Evolutionary conservation across 2,888 invertebrate species (phyloP).

Genomic region (Acleris laterana): DNA sequence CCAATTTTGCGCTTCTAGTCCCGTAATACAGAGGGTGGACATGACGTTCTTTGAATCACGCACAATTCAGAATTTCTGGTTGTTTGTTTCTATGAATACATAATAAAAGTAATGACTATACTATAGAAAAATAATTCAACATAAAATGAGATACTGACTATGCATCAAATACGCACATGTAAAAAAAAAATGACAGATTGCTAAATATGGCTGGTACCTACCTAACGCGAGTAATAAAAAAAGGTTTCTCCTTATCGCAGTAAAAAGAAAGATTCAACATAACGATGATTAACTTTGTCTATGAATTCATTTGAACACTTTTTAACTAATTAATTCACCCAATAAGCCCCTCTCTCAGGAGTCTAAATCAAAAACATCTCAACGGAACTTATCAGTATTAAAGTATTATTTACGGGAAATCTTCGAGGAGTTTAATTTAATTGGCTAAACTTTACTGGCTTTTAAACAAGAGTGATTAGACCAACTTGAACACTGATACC

Average conservation of each 20-base stretch:
- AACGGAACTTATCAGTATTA: constrained; percentile 37
- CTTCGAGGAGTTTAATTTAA: constrained; percentile 39
- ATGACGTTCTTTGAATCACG: too few species aligned
- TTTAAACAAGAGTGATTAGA: constrained; percentile 36
- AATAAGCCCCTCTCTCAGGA: constrained; percentile 16
- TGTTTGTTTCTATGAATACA: too few species aligned
- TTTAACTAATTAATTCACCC: constrained; percentile 22
- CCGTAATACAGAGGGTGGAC: too few species aligned
- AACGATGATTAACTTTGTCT: background rate
- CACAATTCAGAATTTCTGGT: too few species aligned
- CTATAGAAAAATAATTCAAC: too few species aligned
- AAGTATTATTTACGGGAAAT: constrained; percentile 39
- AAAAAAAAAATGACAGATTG: background rate
- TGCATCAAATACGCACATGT: too few species aligned
- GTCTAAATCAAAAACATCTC: constrained; percentile 37
- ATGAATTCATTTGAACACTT: constrained; percentile 1
- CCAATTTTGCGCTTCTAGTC: too few species aligned
- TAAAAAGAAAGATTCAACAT: too few species aligned
- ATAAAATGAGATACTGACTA: too few species aligned
- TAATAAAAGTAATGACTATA: too few species aligned
- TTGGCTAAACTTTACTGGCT: constrained; percentile 38
- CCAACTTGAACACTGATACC: constrained; percentile 26
- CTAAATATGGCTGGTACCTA: background rate
- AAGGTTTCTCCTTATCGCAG: too few species aligned
- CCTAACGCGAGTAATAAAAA: background rate